Percentiles rank a stretch among this genome's conserved stretches.
Conservation (phyloP, 2,113 vertebrate species). For the Monopterus albus region DNA sequence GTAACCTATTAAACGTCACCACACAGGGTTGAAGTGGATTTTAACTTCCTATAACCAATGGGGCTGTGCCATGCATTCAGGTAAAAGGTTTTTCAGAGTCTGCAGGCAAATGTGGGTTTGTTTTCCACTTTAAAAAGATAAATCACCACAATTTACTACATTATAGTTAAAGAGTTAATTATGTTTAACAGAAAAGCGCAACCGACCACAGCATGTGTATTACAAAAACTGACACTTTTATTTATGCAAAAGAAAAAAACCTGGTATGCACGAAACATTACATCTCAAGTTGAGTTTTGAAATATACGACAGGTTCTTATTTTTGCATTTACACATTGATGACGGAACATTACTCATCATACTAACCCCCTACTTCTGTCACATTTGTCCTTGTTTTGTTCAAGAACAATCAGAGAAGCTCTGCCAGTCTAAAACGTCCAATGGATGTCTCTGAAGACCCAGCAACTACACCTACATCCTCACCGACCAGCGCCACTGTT, state of each 20-base stretch:
- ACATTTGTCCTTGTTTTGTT: constrained; percentile 27
- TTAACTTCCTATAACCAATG: neutral
- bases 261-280: too few species aligned
- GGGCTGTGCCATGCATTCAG: neutral
- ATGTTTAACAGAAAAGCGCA: too few species aligned
- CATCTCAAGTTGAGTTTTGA: too few species aligned
- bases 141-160: neutral
- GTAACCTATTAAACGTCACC: neutral
- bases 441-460: constrained; percentile 72
- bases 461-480: constrained; percentile 13
- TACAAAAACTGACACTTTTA: constrained; percentile 11
- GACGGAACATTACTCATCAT: neutral
- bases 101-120: neutral
- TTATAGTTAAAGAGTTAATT: constrained; percentile 26
- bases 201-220: neutral
- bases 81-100: neutral
- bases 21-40: neutral
- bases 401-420: constrained; percentile 62
- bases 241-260: neutral
- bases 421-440: constrained; percentile 26
- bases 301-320: too few species aligned
- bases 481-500: constrained; percentile 14
- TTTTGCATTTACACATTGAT: constrained; percentile 7
- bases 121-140: neutral
- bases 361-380: constrained; percentile 20